Conservation (phyloP, 2,797 vertebrate genomes). For the Arnoldichthys spilopterus region DNA sequence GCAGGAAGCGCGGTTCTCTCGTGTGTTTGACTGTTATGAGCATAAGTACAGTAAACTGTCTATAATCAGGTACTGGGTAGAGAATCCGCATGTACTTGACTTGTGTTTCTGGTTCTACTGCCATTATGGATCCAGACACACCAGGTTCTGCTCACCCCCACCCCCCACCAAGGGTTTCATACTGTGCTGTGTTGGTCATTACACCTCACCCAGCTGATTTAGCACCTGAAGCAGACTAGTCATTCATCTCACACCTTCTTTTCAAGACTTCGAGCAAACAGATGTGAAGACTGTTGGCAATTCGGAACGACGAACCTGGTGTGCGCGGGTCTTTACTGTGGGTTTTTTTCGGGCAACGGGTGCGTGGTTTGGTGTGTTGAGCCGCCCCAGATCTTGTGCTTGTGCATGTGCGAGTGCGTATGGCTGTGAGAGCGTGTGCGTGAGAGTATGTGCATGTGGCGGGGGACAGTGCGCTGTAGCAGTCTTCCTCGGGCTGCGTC, state of each 20-base stretch:
- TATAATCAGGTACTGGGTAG: constrained; percentile 29
- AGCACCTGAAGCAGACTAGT: neutral
- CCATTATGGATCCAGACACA: constrained; percentile 35
- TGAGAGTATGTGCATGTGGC: constrained; percentile 43
- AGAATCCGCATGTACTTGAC: constrained; percentile 21
- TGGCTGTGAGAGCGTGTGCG: neutral
- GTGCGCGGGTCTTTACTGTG: constrained; percentile 38
- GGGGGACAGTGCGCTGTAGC: constrained; percentile 54
- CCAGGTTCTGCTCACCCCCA: constrained; percentile 35
- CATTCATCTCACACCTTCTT: neutral
- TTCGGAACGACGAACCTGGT: constrained; percentile 31
- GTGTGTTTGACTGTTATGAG: constrained; percentile 21
- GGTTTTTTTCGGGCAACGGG: constrained; percentile 44
- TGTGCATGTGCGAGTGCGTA: constrained; percentile 61
- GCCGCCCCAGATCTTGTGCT: constrained; percentile 48
- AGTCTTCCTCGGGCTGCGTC: constrained; percentile 68
- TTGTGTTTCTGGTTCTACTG: constrained; percentile 50
- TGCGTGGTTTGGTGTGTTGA: constrained; percentile 30
- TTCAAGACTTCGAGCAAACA: neutral
- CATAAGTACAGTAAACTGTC: neutral
- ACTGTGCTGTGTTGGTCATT: neutral
- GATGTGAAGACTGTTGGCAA: no score
- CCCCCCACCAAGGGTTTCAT: neutral
- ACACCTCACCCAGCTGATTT: neutral
- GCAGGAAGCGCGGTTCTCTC: constrained; percentile 19